phyloP scores from a whole-genome alignment of 2,113 vertebrate species.

The Plecotus auritus region DNA sequence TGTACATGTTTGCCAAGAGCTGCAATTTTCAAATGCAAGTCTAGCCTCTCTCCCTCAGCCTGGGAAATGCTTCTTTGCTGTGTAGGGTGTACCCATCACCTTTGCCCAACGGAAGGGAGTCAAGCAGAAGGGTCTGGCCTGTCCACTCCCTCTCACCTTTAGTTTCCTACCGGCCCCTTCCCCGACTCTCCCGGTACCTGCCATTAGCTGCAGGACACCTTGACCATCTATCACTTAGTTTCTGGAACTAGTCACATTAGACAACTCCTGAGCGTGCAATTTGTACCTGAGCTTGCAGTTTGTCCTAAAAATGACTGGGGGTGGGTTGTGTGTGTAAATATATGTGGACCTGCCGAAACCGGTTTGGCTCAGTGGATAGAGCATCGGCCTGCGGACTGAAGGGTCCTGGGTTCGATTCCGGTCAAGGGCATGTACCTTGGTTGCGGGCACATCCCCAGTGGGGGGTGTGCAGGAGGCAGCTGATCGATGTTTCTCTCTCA shows the following conservation, averaged over 20 bases:
- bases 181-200: background rate
- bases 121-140: background rate
- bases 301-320: background rate
- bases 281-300: background rate
- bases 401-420: too few relatives aligned
- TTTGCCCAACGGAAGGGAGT: accelerated
- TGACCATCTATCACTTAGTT: background rate
- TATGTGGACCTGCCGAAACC: too few relatives aligned
- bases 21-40: background rate
- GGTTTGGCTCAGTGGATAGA: too few relatives aligned
- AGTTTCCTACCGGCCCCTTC: background rate
- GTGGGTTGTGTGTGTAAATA: background rate
- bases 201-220: background rate
- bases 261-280: background rate
- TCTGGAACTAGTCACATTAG: background rate
- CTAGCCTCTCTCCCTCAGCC: background rate
- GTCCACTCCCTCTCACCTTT: background rate
- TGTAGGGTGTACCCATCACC: background rate
- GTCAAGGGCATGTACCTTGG: too few relatives aligned
- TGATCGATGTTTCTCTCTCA: too few relatives aligned
- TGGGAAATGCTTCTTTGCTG: background rate
- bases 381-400: too few relatives aligned
- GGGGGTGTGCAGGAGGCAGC: too few relatives aligned
- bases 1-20: background rate
- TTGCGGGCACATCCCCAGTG: too few relatives aligned